These are phyloP conservation scores for Anthrax anthrax DNA, from an alignment of 2,888 invertebrate genomes.

Conservation along the genomic window DNA sequence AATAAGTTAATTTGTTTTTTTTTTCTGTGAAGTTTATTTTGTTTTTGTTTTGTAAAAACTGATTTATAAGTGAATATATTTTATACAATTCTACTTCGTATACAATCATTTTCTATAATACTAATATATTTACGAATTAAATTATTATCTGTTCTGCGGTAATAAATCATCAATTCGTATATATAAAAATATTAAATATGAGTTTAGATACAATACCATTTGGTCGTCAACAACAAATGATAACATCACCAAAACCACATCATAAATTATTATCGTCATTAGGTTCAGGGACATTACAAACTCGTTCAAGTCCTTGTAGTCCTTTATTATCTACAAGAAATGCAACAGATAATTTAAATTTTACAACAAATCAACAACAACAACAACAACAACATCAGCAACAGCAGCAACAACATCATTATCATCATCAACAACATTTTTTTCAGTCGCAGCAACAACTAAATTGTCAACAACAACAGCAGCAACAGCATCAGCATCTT, in stretches of 20 bases:
- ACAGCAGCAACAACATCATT: slow-evolving; percentile 5
- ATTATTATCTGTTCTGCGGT: no score
- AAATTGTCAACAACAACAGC: neutral
- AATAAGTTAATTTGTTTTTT: no score
- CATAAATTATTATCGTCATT: slow-evolving; percentile 11
- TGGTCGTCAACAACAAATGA: slow-evolving; percentile 9
- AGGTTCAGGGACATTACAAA: slow-evolving; percentile 9
- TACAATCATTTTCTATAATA: no score
- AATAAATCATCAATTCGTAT: no score
- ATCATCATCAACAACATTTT: slow-evolving; percentile 5
- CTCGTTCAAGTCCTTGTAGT: slow-evolving; percentile 15
- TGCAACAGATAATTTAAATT: neutral
- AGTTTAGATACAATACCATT: neutral
- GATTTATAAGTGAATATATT: no score
- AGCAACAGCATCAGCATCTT: neutral
- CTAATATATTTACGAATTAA: no score
- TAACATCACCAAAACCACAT: slow-evolving; percentile 14
- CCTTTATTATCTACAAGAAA: slow-evolving; percentile 10
- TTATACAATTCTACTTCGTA: no score
- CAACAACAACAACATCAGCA: slow-evolving; percentile 3
- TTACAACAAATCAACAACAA: slow-evolving; percentile 4
- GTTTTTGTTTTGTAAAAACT: no score
- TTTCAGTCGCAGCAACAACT: slow-evolving; percentile 6
- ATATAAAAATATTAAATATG: neutral
- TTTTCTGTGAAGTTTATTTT: no score